Percentiles rank a stretch among this genome's conserved stretches.
These are phyloP conservation scores for Delphinapterus leucas DNA, from an alignment of 2,113 vertebrate genomes.

Conservation along the genomic window DNA sequence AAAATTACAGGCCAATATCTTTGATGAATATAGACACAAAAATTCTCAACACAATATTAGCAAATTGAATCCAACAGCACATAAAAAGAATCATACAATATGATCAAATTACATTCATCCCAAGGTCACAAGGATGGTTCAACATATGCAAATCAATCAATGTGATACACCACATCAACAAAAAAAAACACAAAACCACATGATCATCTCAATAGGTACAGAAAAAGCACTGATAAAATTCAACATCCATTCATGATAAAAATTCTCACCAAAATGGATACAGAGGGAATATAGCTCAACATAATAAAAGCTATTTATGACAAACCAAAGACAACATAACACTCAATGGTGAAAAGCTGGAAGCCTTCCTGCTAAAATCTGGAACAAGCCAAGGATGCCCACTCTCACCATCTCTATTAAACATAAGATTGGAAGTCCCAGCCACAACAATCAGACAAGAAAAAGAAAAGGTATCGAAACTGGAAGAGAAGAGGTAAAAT, in stretches of 20 bases:
- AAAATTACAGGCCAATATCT: neutral
- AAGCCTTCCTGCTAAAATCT: neutral
- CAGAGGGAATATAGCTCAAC: neutral
- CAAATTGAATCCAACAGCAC: neutral
- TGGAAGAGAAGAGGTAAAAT: neutral
- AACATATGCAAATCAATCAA: neutral
- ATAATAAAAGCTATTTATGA: neutral
- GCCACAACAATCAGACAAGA: neutral
- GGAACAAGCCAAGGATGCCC: neutral
- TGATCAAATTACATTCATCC: neutral
- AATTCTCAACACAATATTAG: neutral
- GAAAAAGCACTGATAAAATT: neutral
- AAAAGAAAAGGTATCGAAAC: neutral
- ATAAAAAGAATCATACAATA: neutral
- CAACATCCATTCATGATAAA: neutral
- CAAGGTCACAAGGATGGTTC: neutral
- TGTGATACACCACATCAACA: neutral
- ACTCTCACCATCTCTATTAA: neutral
- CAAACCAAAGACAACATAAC: neutral
- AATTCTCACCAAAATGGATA: neutral
- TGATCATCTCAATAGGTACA: neutral
- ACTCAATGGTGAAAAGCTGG: neutral
- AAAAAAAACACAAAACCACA: neutral
- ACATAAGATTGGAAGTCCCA: neutral
- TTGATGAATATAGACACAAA: neutral